Percentiles rank a stretch among this genome's conserved stretches.
Evolutionary conservation across 2,888 invertebrate species (phyloP).

Genomic region (Panzeria rudis): DNA sequence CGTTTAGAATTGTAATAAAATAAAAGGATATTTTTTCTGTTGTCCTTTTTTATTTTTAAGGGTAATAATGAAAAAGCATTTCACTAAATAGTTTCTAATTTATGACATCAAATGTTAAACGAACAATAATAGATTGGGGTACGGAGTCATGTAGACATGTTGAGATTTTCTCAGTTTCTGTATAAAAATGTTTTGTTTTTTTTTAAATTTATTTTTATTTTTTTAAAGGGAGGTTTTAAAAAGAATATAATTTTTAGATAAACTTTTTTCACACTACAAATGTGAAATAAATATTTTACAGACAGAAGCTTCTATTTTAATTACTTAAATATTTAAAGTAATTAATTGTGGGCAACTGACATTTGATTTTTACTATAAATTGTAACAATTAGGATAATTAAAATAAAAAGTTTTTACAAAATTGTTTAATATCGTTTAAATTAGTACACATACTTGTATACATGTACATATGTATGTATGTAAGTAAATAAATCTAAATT

Average conservation of each 20-base stretch:
- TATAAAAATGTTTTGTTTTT: slow-evolving; percentile 7
- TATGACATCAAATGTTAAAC: slow-evolving; percentile 65
- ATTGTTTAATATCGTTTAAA: neutral
- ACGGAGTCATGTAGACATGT: slow-evolving; percentile 26
- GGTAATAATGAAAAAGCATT: slow-evolving; percentile 82
- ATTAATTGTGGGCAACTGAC: slow-evolving; percentile 43
- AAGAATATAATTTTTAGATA: slow-evolving; percentile 6
- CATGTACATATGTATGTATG: neutral
- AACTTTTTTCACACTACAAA: slow-evolving; percentile 47
- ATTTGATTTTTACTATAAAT: slow-evolving; percentile 13
- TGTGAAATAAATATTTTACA: slow-evolving; percentile 16
- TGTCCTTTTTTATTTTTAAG: slow-evolving; percentile 64
- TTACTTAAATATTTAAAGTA: slow-evolving; percentile 20
- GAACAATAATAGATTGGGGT: slow-evolving; percentile 11
- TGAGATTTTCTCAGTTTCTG: slow-evolving; percentile 44
- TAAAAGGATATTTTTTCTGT: slow-evolving; percentile 39
- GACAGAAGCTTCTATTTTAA: slow-evolving; percentile 47
- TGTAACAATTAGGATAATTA: slow-evolving; percentile 40
- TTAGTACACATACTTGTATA: neutral
- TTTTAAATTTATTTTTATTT: slow-evolving; percentile 25
- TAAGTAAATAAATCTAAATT: neutral
- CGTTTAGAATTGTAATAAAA: slow-evolving; percentile 52
- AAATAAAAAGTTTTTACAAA: neutral
- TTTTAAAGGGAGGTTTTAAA: slow-evolving; percentile 47
- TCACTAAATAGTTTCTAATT: slow-evolving; percentile 80